These are phyloP conservation scores for Vesta saturnalis DNA, from an alignment of 2,888 invertebrate genomes.

Conservation along the genomic window DNA sequence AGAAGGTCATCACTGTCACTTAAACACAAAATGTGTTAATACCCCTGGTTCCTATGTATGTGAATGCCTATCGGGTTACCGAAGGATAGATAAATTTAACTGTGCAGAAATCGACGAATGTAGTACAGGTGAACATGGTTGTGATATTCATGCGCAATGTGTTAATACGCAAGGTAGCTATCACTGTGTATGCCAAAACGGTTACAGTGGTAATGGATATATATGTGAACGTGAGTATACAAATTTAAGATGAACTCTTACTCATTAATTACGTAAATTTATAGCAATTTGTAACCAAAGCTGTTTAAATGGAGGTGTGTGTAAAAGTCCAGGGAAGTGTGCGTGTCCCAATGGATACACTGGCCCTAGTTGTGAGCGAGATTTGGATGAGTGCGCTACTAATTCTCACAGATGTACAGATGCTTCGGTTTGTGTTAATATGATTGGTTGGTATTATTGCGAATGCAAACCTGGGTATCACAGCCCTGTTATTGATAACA, in stretches of 20 bases:
- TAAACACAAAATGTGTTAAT: constrained; percentile 86
- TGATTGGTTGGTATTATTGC: constrained; percentile 91
- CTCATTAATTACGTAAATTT: constrained; percentile 42
- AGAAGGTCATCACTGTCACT: constrained; percentile 86
- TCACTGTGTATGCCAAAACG: constrained; percentile 76
- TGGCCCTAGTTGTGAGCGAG: constrained; percentile 85
- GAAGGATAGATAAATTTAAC: constrained; percentile 79
- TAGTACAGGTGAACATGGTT: constrained; percentile 74
- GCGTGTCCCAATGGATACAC: constrained; percentile 83
- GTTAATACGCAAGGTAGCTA: constrained; percentile 85
- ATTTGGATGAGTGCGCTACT: constrained; percentile 85
- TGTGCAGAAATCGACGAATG: constrained; percentile 87
- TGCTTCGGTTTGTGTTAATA: constrained; percentile 84
- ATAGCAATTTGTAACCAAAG: constrained; percentile 83
- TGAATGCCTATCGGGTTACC: constrained; percentile 83
- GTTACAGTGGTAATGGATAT: constrained; percentile 82
- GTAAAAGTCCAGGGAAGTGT: constrained; percentile 80
- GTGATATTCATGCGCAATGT: constrained; percentile 81
- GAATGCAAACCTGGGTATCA: constrained; percentile 83
- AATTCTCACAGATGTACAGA: constrained; percentile 77
- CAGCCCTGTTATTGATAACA: constrained; percentile 67
- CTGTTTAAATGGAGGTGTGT: constrained; percentile 86
- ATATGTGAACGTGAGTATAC: constrained; percentile 79
- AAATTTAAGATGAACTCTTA: not conserved
- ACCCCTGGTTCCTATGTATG: constrained; percentile 84